These are phyloP conservation scores for Drosophila yooni DNA, from an alignment of 2,888 invertebrate genomes.

Conservation along the genomic window DNA sequence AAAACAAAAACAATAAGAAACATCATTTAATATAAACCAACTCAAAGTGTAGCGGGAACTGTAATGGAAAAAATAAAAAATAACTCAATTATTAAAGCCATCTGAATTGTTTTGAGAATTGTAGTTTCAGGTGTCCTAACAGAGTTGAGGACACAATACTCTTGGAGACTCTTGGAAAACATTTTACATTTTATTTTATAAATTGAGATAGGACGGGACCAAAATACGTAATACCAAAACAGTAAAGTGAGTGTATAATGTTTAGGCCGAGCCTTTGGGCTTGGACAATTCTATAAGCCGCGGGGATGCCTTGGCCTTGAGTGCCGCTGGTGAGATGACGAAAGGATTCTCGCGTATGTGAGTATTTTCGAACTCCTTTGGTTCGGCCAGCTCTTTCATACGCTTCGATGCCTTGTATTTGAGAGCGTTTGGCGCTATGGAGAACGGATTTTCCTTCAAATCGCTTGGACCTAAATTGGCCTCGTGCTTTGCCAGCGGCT, in stretches of 20 bases:
- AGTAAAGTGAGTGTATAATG: neutral
- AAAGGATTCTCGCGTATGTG: slow-evolving; percentile 85
- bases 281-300: slow-evolving; percentile 86
- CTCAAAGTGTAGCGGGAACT: slow-evolving; percentile 41
- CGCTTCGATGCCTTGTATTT: slow-evolving; percentile 85
- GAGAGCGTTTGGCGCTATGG: slow-evolving; percentile 85
- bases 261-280: slow-evolving; percentile 79
- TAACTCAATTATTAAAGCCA: slow-evolving; percentile 29
- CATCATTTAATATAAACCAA: slow-evolving; percentile 22
- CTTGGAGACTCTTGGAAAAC: slow-evolving; percentile 5
- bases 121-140: neutral
- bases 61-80: slow-evolving; percentile 28
- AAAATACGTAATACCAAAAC: slow-evolving; percentile 25
- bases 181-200: slow-evolving; percentile 26
- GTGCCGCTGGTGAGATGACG: slow-evolving; percentile 85
- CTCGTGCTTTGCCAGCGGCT: slow-evolving; percentile 70
- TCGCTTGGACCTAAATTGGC: slow-evolving; percentile 82
- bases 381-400: slow-evolving; percentile 85
- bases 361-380: slow-evolving; percentile 83
- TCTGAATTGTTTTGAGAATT: neutral
- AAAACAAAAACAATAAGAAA: slow-evolving; percentile 39
- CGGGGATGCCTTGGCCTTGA: slow-evolving; percentile 86
- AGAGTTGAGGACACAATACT: neutral
- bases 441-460: slow-evolving; percentile 86
- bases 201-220: slow-evolving; percentile 11